Base-by-base conservation (phyloP, 2,888 invertebrate genomes). In the Synanthedon myopaeformis region DNA sequence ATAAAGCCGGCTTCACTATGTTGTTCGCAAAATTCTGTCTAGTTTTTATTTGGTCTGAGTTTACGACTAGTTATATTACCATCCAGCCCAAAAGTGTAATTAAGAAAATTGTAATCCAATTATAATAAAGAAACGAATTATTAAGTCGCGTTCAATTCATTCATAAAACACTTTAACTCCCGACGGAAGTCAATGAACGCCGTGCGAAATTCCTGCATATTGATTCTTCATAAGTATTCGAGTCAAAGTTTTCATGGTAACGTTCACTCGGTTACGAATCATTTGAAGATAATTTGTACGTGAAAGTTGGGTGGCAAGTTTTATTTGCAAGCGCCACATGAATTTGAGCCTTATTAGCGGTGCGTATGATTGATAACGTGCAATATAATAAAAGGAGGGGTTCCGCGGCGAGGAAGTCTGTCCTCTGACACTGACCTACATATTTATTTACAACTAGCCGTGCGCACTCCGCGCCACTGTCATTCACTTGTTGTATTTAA, bases 371-470 rank as follows among this genome's bases (percentile, higher is more conserved):
- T 76, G 71, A 76, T 74, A 74, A 67, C 69, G 59, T 64, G 59
- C 55, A 56, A 52, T 50, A 57, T 52, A 62, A 61, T 61, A 59
- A 57, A 56, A 61, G 58, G 60, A 62, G 65, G 64, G 63, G 65
- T 61, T 63, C 66, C 65, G 66, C 65, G 72, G 67, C 71, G 69
- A 69, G 69, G 69, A 68, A 69, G 69, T 69, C 70, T 72, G 73
- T 76, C 75, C 74, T 74, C 64, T 79, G 83, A 82, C 82, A 82
- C 74, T 83, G 84, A 84, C 83, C 84, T 78, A 82, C 71, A 82
- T 82, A 70, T 70, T 70, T 72, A 68, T 45, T 45, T 45, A 45
- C 45, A 45, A 45, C 45, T 45, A 45, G 45, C 50, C 53, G 49
- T 35, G 23, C 23, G 14, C 50, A 14, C 42, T 35, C 45, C 45